Evolutionary conservation across 1,140 invertebrate species (phyloP), one percentile per base, ranked within the genome.

Genomic region (Colletes latitarsis): DNA sequence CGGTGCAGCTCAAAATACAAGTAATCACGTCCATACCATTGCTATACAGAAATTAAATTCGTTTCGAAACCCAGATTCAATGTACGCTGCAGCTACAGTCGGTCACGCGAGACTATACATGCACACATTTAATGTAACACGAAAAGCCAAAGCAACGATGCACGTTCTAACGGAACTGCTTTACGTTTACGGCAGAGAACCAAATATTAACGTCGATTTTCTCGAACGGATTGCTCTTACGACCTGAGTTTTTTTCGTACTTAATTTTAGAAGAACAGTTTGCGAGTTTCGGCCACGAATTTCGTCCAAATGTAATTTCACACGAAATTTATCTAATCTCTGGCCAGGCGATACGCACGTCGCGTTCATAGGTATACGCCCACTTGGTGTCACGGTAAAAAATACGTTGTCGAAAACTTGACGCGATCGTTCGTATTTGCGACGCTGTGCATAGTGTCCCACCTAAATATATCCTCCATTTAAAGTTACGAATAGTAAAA

Each of bases 291-390:
- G n/a, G n/a, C n/a, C n/a, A n/a, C n/a, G n/a, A n/a, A n/a, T n/a
- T n/a, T n/a, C 4, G 55, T 76, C 6, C 14, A 63, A 41, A 74
- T 74, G 71, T 74, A 80, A 80, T 74, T 80, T 74, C 53, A 80
- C 62, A 4, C 53, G 62, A 80, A 67, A 66, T 80, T 80, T 74
- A 80, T 80, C 77, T 80, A 80, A 80, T 74, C 77, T 55, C 3
- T 6, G 10, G 17, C 30, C 8, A 14, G 6, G 67, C 57, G 75
- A 77, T 71, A 53, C 67, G 21, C 67, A 12, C 62, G 39, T 19
- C n/a, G n/a, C 17, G 14, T n/a, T 15, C 17, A 14, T 43, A 77
- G 67, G 70, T 67, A 41, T 74, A 57, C 77, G 70, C 71, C 62
- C 77, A 79, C 70, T 9, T 10, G 62, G 12, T 58, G 74, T 19